These are phyloP conservation scores for Urocitellus parryii DNA, from an alignment of 2,113 vertebrate genomes.

Conservation along the genomic window DNA sequence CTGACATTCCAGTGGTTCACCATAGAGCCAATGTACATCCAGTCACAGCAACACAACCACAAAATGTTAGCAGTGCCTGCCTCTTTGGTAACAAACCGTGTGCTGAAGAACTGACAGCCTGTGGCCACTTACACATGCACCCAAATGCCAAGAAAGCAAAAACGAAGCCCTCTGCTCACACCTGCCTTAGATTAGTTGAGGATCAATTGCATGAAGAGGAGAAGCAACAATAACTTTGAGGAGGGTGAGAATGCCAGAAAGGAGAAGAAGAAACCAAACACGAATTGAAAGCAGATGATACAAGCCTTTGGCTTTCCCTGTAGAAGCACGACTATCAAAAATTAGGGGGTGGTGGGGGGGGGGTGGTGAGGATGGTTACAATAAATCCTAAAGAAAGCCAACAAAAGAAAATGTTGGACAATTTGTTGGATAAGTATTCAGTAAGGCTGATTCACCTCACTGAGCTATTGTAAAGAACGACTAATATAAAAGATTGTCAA, in stretches of 20 bases:
- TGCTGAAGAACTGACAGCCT: conserved; percentile 55
- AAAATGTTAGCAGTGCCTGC: not conserved
- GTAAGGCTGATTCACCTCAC: conserved; percentile 61
- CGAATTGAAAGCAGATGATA: conserved; percentile 75
- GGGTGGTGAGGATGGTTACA: not conserved
- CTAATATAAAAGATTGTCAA: conserved; percentile 73
- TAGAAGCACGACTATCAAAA: conserved; percentile 56
- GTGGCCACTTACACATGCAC: conserved; percentile 21
- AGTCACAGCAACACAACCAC: conserved; percentile 8
- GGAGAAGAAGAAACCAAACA: conserved; percentile 48
- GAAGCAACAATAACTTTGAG: conserved; percentile 55
- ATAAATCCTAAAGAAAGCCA: conserved; percentile 74
- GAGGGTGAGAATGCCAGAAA: conserved; percentile 50
- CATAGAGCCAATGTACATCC: not conserved
- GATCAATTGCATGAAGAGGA: not conserved
- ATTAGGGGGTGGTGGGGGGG: not conserved
- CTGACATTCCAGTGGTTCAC: not conserved
- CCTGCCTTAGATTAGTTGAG: conserved; percentile 65
- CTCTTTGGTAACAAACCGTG: conserved; percentile 9
- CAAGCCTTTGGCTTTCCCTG: conserved; percentile 52
- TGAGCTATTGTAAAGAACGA: conserved; percentile 63
- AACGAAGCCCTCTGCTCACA: conserved; percentile 40
- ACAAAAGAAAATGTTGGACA: conserved; percentile 71
- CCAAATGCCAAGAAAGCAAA: not conserved
- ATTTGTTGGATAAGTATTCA: conserved; percentile 67